A percentile compares a stretch with the other conserved stretches of the same genome.
Conservation (phyloP, 2,888 invertebrate species). For the Cerceris rybyensis region DNA sequence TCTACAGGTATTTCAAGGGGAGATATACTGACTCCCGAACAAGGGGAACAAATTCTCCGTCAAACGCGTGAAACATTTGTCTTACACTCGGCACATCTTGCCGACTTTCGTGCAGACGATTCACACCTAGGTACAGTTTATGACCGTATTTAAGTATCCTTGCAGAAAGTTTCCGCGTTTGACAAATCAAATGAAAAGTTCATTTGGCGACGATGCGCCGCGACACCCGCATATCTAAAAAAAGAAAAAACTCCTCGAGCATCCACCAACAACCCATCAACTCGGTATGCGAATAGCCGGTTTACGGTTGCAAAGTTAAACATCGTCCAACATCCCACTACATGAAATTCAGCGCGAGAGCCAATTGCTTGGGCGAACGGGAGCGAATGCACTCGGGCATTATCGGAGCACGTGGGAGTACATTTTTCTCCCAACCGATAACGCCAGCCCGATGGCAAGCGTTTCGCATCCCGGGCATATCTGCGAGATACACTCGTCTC, state of each 20-base stretch:
- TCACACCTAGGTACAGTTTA: too few relatives aligned
- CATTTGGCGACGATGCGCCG: too few relatives aligned
- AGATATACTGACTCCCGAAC: too few relatives aligned
- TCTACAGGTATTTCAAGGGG: too few relatives aligned
- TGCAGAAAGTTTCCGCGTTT: too few relatives aligned
- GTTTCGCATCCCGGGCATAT: constrained; percentile 23
- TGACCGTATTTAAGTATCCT: too few relatives aligned
- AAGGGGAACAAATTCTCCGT: too few relatives aligned
- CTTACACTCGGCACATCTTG: too few relatives aligned
- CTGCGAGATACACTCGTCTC: constrained; percentile 44
- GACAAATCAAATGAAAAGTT: too few relatives aligned
- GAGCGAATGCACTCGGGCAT: constrained; percentile 9
- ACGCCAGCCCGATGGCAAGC: constrained; percentile 15
- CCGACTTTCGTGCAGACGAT: too few relatives aligned
- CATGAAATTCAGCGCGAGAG: constrained; percentile 32
- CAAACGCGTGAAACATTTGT: too few relatives aligned
- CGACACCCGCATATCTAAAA: constrained; percentile 9
- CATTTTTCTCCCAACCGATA: constrained; percentile 36
- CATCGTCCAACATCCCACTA: constrained; percentile 8
- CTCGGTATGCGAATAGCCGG: constrained; percentile 15
- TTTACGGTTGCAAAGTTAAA: constrained; percentile 3
- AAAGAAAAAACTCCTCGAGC: not conserved
- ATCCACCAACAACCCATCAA: constrained; percentile 7
- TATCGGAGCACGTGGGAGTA: constrained; percentile 34
- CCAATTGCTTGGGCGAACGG: constrained; percentile 9